A percentile compares a stretch with the other conserved stretches of the same genome.
These are phyloP conservation scores for Troides oblongomaculatus DNA, from an alignment of 2,888 invertebrate genomes.

Conservation along the genomic window DNA sequence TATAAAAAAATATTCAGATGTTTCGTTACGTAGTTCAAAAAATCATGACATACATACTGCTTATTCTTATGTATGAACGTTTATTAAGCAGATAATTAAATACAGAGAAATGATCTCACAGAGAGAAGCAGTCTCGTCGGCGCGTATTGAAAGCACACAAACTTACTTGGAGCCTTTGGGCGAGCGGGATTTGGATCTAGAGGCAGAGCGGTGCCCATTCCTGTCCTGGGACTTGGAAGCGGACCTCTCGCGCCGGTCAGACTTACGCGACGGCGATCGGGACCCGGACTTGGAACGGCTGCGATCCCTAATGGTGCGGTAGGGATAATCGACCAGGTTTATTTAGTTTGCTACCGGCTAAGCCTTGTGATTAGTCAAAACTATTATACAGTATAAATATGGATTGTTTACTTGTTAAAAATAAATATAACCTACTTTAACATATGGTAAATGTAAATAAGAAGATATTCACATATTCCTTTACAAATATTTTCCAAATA, in stretches of 20 bases:
- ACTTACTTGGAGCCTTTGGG: conserved; percentile 59
- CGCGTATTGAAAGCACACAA: conserved; percentile 56
- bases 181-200: conserved; percentile 28
- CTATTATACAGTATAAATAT: conserved; percentile 5
- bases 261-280: conserved; percentile 51
- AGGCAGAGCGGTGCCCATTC: conserved; percentile 37
- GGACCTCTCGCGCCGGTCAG: conserved; percentile 39
- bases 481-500: background rate
- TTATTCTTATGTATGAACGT: no score
- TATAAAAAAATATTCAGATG: no score
- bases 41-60: no score
- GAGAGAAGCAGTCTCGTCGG: conserved; percentile 47
- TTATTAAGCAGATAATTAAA: no score
- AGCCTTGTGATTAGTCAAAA: conserved; percentile 11
- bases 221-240: conserved; percentile 46
- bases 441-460: background rate
- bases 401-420: background rate
- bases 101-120: conserved; percentile 47
- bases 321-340: conserved; percentile 39
- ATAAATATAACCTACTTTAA: background rate
- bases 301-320: conserved; percentile 59
- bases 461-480: background rate
- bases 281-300: conserved; percentile 61
- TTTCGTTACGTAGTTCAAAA: no score
- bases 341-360: conserved; percentile 25